Evolutionary conservation across 1,140 invertebrate genomes (phyloP).

Genomic region (Drosophila grimshawi): DNA sequence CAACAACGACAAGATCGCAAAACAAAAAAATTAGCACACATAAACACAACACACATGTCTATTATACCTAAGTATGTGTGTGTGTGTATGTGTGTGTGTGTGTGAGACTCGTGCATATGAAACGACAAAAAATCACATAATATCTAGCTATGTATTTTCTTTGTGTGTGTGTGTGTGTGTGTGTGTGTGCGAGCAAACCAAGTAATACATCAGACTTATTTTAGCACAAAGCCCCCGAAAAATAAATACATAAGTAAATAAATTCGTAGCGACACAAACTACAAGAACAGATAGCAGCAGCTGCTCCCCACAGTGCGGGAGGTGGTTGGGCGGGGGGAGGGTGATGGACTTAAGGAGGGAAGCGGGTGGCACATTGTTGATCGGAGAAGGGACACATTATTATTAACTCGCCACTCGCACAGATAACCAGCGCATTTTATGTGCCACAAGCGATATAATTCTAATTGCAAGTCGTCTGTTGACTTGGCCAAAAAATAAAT

Average conservation of each 20-base stretch:
- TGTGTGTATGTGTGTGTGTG: slow-evolving; percentile 28
- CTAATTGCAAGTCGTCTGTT: slow-evolving; percentile 43
- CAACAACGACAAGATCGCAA: slow-evolving; percentile 46
- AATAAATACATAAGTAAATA: slow-evolving; percentile 65
- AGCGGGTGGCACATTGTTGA: too few species aligned
- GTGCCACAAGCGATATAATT: slow-evolving; percentile 57
- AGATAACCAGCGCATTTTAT: slow-evolving; percentile 43
- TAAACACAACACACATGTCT: slow-evolving; percentile 9
- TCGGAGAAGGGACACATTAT: not conserved
- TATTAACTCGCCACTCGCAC: slow-evolving; percentile 5
- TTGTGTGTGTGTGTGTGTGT: slow-evolving; percentile 21
- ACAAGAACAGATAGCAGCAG: slow-evolving; percentile 50
- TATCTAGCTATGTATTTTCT: slow-evolving; percentile 47
- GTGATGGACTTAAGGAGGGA: slow-evolving; percentile 11
- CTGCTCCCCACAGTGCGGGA: slow-evolving; percentile 19
- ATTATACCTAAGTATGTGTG: slow-evolving; percentile 17
- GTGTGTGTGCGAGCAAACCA: slow-evolving; percentile 43
- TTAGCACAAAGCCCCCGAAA: slow-evolving; percentile 72
- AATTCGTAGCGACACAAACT: slow-evolving; percentile 56
- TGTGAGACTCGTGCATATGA: slow-evolving; percentile 40
- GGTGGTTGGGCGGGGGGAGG: not conserved
- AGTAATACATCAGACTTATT: slow-evolving; percentile 78
- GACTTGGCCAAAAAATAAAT: slow-evolving; percentile 14
- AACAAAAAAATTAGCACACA: slow-evolving; percentile 42
- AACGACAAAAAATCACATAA: slow-evolving; percentile 67